Base-by-base conservation (phyloP, 1,140 invertebrate species). In the Cyclargus thomasi region DNA sequence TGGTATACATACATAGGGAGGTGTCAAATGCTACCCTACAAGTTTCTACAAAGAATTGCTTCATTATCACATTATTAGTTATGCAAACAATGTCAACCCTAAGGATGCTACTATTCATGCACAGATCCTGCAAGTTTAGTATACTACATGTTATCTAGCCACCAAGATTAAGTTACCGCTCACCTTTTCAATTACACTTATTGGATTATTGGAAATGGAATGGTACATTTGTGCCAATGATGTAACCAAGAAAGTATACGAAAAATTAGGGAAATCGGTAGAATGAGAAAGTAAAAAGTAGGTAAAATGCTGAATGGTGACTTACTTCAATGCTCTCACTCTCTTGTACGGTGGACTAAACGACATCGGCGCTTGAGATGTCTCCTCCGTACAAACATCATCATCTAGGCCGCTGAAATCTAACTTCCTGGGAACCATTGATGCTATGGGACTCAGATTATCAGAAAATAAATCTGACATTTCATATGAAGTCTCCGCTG, bases 261-360 rank as follows among this genome's bases (percentile, higher is more conserved):
- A 39, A 1, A 39, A 39, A 8, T 39, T 14, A 39, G 3, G 10
- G 10, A 8, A 14, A 39, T 3, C 36, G 10, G 36, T 8, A 8
- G 1, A 39, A 39, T 1, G 3, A 11, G 23, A 29, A 29, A 65
- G n/a, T 53, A 18, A 16, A 59, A 62, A 35, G n/a, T 59, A 18
- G 55, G 14, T 36, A 59, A 55, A 6, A n/a, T 53, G 29, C n/a
- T 17, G 14, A n/a, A 35, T 16, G 29, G 17, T 57, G 64, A 80
- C 80, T 83, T 85, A 91, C 90, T 85, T 92, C 23, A 97, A 88
- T 0, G 96, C 95, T 74, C 95, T 91, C 47, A 97, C 95, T 79
- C 94, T 92, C 79, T 96, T 95, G 75, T 97, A 97, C 4, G 96
- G 96, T 16, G 96, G 96, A 74, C 85, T 91, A 4, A 85, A 76